Evolutionary conservation across 2,797 vertebrate genomes (phyloP).

Genomic region (Masticophis lateralis): DNA sequence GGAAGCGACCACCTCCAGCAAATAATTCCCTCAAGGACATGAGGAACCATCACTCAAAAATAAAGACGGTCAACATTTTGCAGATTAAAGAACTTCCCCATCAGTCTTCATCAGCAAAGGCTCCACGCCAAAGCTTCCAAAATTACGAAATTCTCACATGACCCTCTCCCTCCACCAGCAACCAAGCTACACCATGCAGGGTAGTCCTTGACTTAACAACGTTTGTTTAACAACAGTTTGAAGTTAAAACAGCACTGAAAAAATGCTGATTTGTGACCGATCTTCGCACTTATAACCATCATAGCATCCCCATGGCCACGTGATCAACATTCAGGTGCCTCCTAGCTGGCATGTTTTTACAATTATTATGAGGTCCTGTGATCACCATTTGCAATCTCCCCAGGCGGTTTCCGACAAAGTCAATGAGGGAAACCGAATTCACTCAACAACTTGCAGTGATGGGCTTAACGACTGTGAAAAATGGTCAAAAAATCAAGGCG

Average conservation of each 20-base stretch:
- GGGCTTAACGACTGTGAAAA: background rate
- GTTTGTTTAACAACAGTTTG: background rate
- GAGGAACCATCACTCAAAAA: too few species aligned
- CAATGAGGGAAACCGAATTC: background rate
- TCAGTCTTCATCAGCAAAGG: background rate
- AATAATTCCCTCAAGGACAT: background rate
- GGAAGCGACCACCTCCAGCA: background rate
- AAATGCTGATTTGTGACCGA: background rate
- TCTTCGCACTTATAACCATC: background rate
- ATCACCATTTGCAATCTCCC: background rate
- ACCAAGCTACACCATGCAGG: background rate
- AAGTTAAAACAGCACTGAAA: background rate
- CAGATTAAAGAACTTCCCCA: background rate
- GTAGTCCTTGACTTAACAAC: background rate
- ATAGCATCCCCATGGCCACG: background rate
- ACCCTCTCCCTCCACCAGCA: background rate
- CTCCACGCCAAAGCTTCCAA: background rate
- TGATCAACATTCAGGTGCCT: background rate
- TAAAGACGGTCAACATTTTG: background rate
- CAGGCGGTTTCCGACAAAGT: background rate
- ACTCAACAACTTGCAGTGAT: too few species aligned
- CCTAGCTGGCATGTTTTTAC: background rate
- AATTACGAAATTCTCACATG: background rate
- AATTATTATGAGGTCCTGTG: background rate
- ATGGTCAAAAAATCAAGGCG: background rate